These are phyloP conservation scores for Leptarthrus brevirostris DNA, from an alignment of 2,888 invertebrate species.

Conservation along the genomic window DNA sequence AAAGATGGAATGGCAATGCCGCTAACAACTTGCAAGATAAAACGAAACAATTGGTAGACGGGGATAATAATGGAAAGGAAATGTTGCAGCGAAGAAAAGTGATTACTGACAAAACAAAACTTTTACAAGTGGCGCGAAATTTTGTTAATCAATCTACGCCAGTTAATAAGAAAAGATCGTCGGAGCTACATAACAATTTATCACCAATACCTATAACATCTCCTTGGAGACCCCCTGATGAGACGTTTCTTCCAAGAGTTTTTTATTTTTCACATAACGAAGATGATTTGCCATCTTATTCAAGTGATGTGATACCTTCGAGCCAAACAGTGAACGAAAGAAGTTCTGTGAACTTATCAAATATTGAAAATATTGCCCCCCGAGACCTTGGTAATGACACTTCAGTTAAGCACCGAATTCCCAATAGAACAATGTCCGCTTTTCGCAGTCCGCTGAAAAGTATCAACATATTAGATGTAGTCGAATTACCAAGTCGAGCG, in stretches of 20 bases:
- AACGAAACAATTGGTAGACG: slow-evolving; percentile 43
- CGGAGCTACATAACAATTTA: slow-evolving; percentile 37
- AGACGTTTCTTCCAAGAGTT: slow-evolving; percentile 58
- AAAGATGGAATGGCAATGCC: not conserved
- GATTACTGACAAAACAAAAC: slow-evolving; percentile 54
- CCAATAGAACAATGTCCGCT: slow-evolving; percentile 56
- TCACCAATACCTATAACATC: slow-evolving; percentile 55
- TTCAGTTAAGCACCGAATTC: slow-evolving; percentile 53
- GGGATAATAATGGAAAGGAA: no score
- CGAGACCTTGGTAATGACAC: not conserved
- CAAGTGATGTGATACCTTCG: slow-evolving; percentile 61
- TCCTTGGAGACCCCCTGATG: slow-evolving; percentile 63
- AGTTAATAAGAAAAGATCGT: slow-evolving; percentile 54
- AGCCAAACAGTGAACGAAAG: slow-evolving; percentile 43
- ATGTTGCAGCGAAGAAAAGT: slow-evolving; percentile 47
- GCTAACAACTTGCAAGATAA: slow-evolving; percentile 54
- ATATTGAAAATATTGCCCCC: slow-evolving; percentile 50
- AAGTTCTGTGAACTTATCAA: slow-evolving; percentile 18
- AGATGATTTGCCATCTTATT: slow-evolving; percentile 63
- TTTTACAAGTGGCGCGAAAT: slow-evolving; percentile 59
- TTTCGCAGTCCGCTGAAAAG: slow-evolving; percentile 62
- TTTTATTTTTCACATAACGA: slow-evolving; percentile 61
- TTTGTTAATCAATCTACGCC: slow-evolving; percentile 61
- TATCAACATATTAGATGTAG: slow-evolving; percentile 61
- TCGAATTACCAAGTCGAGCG: not conserved